Conservation (phyloP, 1,140 invertebrate species). For the Scylla paramamosain region DNA sequence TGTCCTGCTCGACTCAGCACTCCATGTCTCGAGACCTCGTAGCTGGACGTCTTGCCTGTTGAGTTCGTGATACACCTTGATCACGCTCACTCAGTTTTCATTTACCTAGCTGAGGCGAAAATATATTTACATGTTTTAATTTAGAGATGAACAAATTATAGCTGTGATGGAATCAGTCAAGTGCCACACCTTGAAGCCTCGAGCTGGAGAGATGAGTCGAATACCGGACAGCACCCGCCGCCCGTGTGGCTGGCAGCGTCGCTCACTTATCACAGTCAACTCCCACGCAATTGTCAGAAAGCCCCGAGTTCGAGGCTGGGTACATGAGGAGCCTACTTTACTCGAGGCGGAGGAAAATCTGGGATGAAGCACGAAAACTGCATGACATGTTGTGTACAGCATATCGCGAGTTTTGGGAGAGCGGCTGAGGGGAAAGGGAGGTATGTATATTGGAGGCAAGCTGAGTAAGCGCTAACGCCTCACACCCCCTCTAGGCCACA, state of each 20-base stretch:
- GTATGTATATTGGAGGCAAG: background rate
- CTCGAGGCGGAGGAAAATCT: background rate
- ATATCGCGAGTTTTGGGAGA: background rate
- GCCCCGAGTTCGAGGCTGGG: background rate
- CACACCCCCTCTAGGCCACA: background rate
- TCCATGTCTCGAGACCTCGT: background rate
- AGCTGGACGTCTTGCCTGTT: background rate
- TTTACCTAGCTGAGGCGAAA: background rate
- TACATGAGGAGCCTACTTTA: background rate
- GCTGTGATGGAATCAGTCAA: background rate
- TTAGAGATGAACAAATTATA: background rate
- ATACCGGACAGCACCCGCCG: background rate
- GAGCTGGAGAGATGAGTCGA: background rate
- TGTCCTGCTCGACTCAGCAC: conserved; percentile 2
- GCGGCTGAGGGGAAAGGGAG: background rate
- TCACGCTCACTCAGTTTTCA: background rate
- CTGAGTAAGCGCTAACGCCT: background rate
- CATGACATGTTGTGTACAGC: background rate
- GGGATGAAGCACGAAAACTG: background rate
- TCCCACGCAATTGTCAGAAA: conserved; percentile 35
- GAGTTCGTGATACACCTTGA: background rate
- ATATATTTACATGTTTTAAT: background rate
- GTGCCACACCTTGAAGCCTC: background rate
- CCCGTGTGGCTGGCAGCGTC: conserved; percentile 3
- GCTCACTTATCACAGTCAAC: conserved; percentile 61